Evolutionary conservation across 2,888 invertebrate species (phyloP).

Genomic region (Chrysomela aeneicollis): DNA sequence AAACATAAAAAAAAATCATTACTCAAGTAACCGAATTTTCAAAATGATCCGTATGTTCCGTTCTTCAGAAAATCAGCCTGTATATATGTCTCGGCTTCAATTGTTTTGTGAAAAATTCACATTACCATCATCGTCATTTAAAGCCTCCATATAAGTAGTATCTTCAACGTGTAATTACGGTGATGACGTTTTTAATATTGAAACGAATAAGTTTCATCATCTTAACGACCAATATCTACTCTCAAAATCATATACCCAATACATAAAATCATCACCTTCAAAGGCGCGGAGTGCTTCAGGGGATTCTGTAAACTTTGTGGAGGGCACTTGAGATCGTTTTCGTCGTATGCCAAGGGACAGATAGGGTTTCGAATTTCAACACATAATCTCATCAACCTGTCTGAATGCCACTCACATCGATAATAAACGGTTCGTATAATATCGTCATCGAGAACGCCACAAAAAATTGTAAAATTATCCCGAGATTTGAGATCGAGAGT

Average conservation of each 20-base stretch:
- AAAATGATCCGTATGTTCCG: no score
- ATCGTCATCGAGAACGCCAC: background rate
- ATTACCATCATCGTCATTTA: no score
- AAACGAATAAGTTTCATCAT: background rate
- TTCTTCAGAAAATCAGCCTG: no score
- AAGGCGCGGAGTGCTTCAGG: no score
- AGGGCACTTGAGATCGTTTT: slow-evolving; percentile 29
- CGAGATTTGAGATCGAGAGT: slow-evolving; percentile 11
- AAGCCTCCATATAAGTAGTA: no score
- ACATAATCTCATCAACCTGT: slow-evolving; percentile 51
- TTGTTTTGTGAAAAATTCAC: no score
- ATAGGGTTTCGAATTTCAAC: slow-evolving; percentile 41
- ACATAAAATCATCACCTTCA: slow-evolving; percentile 23
- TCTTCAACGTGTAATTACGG: background rate
- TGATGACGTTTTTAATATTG: background rate
- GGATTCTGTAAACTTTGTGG: no score
- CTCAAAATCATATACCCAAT: background rate
- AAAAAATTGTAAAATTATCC: background rate
- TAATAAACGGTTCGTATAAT: slow-evolving; percentile 30
- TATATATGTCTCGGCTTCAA: no score
- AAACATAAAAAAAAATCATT: no score
- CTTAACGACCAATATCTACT: background rate
- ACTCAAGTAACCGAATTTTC: no score
- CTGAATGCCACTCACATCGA: slow-evolving; percentile 41
- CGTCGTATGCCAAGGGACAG: slow-evolving; percentile 17